Base-by-base conservation (phyloP, 2,888 invertebrate genomes). In the Cremastobaeus sp. region DNA sequence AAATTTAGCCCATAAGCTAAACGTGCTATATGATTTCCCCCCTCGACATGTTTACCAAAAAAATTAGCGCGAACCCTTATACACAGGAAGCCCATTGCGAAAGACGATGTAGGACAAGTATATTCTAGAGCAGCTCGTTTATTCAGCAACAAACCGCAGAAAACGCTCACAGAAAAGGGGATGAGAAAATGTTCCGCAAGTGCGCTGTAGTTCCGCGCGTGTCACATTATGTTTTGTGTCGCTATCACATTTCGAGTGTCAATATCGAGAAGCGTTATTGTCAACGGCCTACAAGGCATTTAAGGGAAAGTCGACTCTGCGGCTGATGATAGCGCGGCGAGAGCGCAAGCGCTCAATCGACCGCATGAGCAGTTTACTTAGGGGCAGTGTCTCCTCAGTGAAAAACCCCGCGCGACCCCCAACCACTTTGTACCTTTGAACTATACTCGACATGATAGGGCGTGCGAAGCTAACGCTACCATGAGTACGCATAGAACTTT, bases 101-200 rank as follows among this genome's bases (percentile, higher is more conserved):
- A 28, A 45, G 32, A 54, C 68, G 68, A 75, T 77, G 78, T 65
- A 66, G 76, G 69, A 60, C 78, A 77, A 75, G 79, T 75, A 76
- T 65, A 55, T 70, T 74, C 47, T 8, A 41, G 35, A 34, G 43
- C 34, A 39, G 43, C 60, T 69, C 60, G 69, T 69, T 69, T 69
- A 79, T 47, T 83, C 39, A n/a, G 82, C 17, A 82, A 84, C 54
- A 80, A 82, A 50, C 84, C 84, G 68, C 82, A 84, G 82, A 48
- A 45, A 55, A 57, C n/a, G n/a, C n/a, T n/a, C n/a, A n/a, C n/a
- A 48, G 41, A 37, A 48, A 73, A 77, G 47, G 64, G 64, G 52
- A 17, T 15, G 12, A 48, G 20, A 25, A 15, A 50, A 47, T 25
- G 60, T 34, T 28, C 11, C 9, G 28, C 11, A 45, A 55, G 21